phyloP scores from a whole-genome alignment of 2,113 vertebrate species.

The Lamprologus tigripictilis region DNA sequence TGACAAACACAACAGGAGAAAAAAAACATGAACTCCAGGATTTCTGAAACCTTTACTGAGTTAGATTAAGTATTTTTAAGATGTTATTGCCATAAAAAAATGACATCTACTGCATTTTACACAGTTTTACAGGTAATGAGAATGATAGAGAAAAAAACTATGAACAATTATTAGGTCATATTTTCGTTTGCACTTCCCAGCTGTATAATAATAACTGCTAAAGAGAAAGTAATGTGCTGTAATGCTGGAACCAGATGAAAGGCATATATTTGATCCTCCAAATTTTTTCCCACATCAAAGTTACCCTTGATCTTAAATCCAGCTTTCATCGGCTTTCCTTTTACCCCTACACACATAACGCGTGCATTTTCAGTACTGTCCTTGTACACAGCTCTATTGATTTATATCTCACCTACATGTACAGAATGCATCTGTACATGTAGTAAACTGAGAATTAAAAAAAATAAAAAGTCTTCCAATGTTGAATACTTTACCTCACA shows the following conservation, averaged over 20 bases:
- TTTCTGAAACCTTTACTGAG: background rate
- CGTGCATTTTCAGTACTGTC: background rate
- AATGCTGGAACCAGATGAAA: background rate
- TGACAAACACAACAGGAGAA: slow-evolving; percentile 20
- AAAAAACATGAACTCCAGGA: background rate
- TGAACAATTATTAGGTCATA: background rate
- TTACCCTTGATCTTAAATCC: background rate
- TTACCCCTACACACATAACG: background rate
- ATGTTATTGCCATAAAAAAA: background rate
- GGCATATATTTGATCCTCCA: background rate
- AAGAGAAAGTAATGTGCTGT: background rate
- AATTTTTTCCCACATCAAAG: background rate
- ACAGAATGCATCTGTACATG: background rate
- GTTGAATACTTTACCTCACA: background rate
- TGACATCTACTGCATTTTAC: background rate
- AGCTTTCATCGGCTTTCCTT: background rate
- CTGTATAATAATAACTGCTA: background rate
- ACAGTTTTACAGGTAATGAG: background rate
- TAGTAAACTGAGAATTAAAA: background rate
- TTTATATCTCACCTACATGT: too few relatives aligned
- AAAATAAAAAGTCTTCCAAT: background rate
- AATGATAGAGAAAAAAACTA: background rate
- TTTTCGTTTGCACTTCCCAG: background rate
- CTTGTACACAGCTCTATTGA: background rate
- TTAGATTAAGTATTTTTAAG: background rate